phyloP scores from a whole-genome alignment of 2,113 vertebrate genomes.

The mouse (Mus musculus) region DNA sequence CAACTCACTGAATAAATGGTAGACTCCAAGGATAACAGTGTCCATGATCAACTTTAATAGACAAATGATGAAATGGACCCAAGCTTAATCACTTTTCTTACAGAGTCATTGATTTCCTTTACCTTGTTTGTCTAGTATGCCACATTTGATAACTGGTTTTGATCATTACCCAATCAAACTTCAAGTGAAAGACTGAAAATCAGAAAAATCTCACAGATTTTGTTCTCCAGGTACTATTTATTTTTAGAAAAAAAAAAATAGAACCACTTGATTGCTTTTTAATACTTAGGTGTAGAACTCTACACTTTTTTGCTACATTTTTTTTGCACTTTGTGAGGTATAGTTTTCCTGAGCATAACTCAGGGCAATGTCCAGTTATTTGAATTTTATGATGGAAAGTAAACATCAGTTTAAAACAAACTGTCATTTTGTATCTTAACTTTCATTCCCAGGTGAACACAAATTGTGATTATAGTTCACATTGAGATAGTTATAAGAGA shows the following conservation, averaged over 20 bases:
- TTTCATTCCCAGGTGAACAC: background rate
- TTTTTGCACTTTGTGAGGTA: background rate
- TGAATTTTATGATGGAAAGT: background rate
- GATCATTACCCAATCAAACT: constrained; percentile 36
- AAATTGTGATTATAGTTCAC: background rate
- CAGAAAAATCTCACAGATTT: background rate
- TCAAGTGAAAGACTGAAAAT: background rate
- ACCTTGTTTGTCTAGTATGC: background rate
- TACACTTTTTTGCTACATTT: background rate
- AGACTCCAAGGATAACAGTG: background rate
- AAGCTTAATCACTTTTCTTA: constrained; percentile 46
- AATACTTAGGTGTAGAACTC: too few relatives aligned
- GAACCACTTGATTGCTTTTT: background rate
- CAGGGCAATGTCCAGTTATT: background rate
- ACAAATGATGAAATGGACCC: constrained; percentile 31
- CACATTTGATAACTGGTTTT: background rate
- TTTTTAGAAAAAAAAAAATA: background rate
- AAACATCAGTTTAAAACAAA: background rate
- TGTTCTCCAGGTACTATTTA: background rate
- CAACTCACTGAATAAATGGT: background rate
- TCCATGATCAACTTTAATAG: constrained; percentile 31
- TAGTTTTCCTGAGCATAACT: background rate
- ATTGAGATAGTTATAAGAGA: background rate
- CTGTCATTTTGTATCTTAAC: background rate
- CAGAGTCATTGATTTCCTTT: constrained; percentile 17